Conservation (phyloP, 2,797 vertebrate genomes). For the Poecilia gillii region DNA sequence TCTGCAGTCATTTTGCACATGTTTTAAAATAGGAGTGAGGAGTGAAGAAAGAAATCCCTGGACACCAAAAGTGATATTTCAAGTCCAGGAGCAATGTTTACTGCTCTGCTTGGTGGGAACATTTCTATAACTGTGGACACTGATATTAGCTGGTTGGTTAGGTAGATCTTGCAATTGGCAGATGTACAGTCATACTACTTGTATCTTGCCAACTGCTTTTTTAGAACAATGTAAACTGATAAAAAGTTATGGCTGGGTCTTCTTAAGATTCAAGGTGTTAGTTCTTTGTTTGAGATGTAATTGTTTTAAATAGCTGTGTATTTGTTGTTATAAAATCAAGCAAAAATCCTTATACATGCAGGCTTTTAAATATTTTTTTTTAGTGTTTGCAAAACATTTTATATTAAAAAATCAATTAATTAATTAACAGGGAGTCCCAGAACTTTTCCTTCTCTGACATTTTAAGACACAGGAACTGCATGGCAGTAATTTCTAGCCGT, state of each 20-base stretch:
- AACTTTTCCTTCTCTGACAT: neutral
- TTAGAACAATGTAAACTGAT: neutral
- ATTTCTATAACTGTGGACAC: neutral
- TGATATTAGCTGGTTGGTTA: neutral
- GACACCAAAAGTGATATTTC: neutral
- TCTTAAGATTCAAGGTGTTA: neutral
- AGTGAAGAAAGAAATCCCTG: neutral
- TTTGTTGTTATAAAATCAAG: neutral
- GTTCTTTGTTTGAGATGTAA: neutral
- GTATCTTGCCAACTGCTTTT: neutral
- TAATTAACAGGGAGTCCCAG: neutral
- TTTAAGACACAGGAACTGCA: neutral
- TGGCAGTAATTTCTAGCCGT: neutral
- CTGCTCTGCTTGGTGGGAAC: neutral
- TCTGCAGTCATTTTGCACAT: neutral
- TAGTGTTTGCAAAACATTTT: neutral
- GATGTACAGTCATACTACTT: neutral
- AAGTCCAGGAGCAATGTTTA: neutral
- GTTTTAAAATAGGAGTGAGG: neutral
- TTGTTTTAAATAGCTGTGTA: neutral
- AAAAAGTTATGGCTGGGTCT: neutral
- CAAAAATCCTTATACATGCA: neutral
- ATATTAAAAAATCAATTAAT: neutral
- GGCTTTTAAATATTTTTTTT: neutral
- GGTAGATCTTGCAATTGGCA: no score